A percentile compares a stretch with the other conserved stretches of the same genome.
Conservation (phyloP, 2,113 vertebrate genomes). For the Chaenocephalus aceratus region DNA sequence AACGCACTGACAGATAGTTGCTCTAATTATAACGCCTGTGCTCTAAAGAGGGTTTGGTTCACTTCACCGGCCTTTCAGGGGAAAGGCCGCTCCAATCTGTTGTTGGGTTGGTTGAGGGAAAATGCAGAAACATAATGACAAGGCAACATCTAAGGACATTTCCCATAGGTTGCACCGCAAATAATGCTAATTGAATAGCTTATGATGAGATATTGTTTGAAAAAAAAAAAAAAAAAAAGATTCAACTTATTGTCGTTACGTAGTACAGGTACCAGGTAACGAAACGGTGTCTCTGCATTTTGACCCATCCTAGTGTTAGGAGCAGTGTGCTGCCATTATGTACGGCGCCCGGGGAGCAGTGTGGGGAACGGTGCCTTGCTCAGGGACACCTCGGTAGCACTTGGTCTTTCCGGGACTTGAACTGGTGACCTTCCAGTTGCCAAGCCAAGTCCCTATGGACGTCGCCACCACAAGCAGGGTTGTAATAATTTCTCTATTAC, state of each 20-base stretch:
- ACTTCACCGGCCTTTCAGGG: slow-evolving; percentile 14
- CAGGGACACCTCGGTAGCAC: no score
- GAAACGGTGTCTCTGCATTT: no score
- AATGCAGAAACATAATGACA: slow-evolving; percentile 1
- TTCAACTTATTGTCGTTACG: no score
- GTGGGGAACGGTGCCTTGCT: no score
- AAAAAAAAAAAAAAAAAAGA: not conserved
- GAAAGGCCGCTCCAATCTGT: not conserved
- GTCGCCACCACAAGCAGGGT: not conserved
- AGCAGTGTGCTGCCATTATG: no score
- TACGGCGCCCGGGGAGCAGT: no score
- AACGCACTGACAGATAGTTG: slow-evolving; percentile 21
- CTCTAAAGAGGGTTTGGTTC: slow-evolving; percentile 3
- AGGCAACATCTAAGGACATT: slow-evolving; percentile 6
- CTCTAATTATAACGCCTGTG: slow-evolving; percentile 8
- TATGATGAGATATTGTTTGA: not conserved
- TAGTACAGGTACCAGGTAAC: no score
- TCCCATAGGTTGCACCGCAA: not conserved
- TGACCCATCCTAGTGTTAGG: no score
- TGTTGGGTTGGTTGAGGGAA: not conserved
- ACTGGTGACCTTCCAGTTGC: no score
- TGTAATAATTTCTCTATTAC: not conserved
- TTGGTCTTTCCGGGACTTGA: no score
- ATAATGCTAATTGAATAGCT: not conserved
- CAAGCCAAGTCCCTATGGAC: no score